Base-by-base conservation (phyloP, 2,113 vertebrate species). In the Seriola quinqueradiata region DNA sequence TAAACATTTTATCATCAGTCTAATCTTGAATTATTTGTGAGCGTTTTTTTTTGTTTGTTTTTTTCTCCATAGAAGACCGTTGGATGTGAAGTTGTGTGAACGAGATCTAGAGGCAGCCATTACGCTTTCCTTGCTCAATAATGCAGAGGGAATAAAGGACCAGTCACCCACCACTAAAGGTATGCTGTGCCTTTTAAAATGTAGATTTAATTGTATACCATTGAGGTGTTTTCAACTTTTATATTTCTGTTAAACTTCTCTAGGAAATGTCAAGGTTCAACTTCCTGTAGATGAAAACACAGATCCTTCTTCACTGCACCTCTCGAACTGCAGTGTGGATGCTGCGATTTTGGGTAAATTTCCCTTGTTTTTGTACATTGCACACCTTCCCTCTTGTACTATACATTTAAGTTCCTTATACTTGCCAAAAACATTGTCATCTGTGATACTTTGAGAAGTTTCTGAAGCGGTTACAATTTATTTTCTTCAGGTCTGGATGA, bases 31-130 rank as follows among this genome's bases (percentile, higher is more conserved):
- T 52, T 17, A 40, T 63, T 63, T 61, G 14, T 66, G 3, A 28
- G 34, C 4, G 34, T 0, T 4, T 13, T 28, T 28, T 11, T 80
- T 68, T 91, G 85, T 50, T 46, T 36, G 34, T 52, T 2, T 52
- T 25, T 4, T 21, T 4, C 9, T 23, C 48, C 40, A 40, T 77
- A 99, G 98, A 88, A 63, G 93, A 79, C 90, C 95, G 25, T 88
- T 97, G 84, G 96, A 97, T 88, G 95, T 97, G 68, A 97, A 94
- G 90, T 71, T 97, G 61, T 94, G 93, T 87, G 92, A 95, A 21
- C 94, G 97, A 92, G 95, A 97, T 90, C 87, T 99, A 48, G 96
- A 99, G 89, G 95, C 96, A 11, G 97, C 98, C 36, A 94, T 99
- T 40, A 94, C 95, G 0, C 92, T 98, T 8, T 99, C 97, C 0